Evolutionary conservation across 2,113 vertebrate genomes (phyloP).

Genomic region (Anoplopoma fimbria): DNA sequence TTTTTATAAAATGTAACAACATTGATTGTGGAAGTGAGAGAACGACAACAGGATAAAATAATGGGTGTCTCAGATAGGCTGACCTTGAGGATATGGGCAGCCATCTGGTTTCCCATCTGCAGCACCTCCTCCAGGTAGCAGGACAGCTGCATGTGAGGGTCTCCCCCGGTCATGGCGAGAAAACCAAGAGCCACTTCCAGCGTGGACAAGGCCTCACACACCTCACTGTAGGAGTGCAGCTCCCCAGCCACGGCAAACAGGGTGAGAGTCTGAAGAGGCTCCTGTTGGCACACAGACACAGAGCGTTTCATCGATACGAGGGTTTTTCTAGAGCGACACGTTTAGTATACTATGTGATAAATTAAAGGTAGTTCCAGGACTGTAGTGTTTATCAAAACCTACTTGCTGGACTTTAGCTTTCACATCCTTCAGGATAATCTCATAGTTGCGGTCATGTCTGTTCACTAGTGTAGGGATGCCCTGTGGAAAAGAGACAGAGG

Average conservation of each 20-base stretch:
- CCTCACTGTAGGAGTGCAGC: slow-evolving; percentile 91
- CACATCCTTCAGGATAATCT: slow-evolving; percentile 88
- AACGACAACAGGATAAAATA: slow-evolving; percentile 17
- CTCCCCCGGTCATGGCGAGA: slow-evolving; percentile 89
- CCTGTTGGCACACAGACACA: slow-evolving; percentile 74
- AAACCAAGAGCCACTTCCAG: slow-evolving; percentile 90
- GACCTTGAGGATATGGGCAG: slow-evolving; percentile 88
- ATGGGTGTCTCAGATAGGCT: slow-evolving; percentile 44
- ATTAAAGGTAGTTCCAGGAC: not conserved
- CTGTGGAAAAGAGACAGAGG: slow-evolving; percentile 70
- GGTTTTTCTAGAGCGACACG: not conserved
- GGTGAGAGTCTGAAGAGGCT: slow-evolving; percentile 82
- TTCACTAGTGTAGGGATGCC: slow-evolving; percentile 92
- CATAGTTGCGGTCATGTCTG: slow-evolving; percentile 92
- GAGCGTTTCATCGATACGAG: not conserved
- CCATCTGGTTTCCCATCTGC: slow-evolving; percentile 89
- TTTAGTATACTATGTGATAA: not conserved
- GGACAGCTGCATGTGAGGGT: slow-evolving; percentile 84
- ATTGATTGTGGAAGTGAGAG: not conserved
- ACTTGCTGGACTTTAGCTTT: slow-evolving; percentile 90
- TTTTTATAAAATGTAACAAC: slow-evolving; percentile 11
- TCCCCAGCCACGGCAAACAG: slow-evolving; percentile 84
- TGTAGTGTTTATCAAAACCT: slow-evolving; percentile 36
- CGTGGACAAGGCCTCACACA: slow-evolving; percentile 91
- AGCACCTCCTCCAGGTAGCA: slow-evolving; percentile 87